Conservation (phyloP, 2,888 invertebrate genomes). For the Serripes groenlandicus region DNA sequence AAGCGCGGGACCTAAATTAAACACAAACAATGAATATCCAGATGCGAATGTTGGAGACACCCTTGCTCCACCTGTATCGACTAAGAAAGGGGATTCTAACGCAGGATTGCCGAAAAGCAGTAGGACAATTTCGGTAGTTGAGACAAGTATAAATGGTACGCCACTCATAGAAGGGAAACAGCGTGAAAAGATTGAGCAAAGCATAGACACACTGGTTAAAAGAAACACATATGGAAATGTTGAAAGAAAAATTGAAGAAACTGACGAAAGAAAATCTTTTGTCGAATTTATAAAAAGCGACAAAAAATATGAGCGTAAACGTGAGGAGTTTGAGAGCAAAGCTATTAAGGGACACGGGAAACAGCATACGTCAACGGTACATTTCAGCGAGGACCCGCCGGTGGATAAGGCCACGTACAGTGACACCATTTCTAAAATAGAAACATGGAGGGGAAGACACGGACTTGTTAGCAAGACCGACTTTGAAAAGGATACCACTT, state of each 20-base stretch:
- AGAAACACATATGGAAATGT: no score
- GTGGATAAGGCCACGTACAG: neutral
- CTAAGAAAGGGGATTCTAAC: neutral
- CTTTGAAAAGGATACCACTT: constrained; percentile 32
- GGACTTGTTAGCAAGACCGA: constrained; percentile 22
- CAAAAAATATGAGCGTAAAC: constrained; percentile 8
- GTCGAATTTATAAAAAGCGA: neutral
- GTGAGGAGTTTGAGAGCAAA: constrained; percentile 11
- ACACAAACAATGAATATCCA: neutral
- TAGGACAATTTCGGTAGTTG: neutral
- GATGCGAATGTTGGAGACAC: neutral
- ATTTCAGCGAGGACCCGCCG: constrained; percentile 17
- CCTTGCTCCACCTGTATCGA: neutral
- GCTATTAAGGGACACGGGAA: constrained; percentile 30
- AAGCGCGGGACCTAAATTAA: neutral
- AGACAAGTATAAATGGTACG: no score
- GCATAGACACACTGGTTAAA: neutral
- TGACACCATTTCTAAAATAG: constrained; percentile 33
- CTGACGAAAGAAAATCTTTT: no score
- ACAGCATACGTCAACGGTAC: constrained; percentile 32
- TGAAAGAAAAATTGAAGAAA: neutral
- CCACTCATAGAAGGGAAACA: neutral
- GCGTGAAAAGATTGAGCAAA: neutral
- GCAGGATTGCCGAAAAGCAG: neutral
- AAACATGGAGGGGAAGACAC: constrained; percentile 52